Conservation (phyloP, 2,888 invertebrate genomes). For the Melanostoma mellinum region DNA sequence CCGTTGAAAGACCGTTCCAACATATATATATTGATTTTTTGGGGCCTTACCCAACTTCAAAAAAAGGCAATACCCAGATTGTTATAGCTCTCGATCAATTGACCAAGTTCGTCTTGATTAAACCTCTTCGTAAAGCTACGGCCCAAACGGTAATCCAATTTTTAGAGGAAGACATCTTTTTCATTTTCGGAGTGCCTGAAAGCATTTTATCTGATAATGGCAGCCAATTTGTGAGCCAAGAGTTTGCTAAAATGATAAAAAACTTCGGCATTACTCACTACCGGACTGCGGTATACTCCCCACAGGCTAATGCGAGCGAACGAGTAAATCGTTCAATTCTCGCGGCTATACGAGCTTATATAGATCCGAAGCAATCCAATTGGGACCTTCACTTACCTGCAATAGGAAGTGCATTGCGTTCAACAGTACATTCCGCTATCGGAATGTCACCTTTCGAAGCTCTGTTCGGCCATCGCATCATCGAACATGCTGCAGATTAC, state of each 20-base stretch:
- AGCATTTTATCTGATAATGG: slow-evolving; percentile 10
- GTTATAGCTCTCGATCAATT: slow-evolving; percentile 5
- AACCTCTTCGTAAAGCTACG: not conserved
- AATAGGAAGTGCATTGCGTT: not conserved
- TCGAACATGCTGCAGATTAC: not conserved
- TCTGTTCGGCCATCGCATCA: not conserved
- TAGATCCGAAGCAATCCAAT: not conserved
- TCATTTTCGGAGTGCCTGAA: slow-evolving; percentile 19
- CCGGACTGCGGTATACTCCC: slow-evolving; percentile 1
- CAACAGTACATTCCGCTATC: not conserved
- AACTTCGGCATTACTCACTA: not conserved
- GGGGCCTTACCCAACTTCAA: slow-evolving; percentile 1
- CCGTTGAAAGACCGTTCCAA: slow-evolving; percentile 21
- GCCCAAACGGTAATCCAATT: not conserved
- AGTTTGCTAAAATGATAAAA: not conserved
- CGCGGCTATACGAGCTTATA: not conserved
- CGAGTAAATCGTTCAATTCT: slow-evolving; percentile 13
- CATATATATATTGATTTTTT: slow-evolving; percentile 3
- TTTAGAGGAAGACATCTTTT: slow-evolving; percentile 3
- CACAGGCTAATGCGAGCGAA: slow-evolving; percentile 18
- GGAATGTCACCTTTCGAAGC: not conserved
- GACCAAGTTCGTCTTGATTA: slow-evolving; percentile 15
- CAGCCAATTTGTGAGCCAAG: not conserved
- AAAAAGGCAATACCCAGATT: slow-evolving; percentile 17
- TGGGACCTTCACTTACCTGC: not conserved